Conservation (phyloP, 2,888 invertebrate genomes). For the Herminia tarsipennalis region DNA sequence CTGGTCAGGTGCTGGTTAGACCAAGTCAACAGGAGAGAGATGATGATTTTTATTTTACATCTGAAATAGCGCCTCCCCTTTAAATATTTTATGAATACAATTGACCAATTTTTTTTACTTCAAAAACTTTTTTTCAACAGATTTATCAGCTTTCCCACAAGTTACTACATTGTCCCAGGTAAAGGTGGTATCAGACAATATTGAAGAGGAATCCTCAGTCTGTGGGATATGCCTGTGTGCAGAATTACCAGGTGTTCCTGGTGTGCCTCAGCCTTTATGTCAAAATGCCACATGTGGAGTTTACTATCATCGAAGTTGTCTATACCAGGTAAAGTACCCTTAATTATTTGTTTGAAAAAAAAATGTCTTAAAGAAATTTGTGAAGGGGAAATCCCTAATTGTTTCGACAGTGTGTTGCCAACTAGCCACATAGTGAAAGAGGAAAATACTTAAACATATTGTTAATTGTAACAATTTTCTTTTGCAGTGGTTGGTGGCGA, state of each 20-base stretch:
- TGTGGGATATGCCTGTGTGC: conserved; percentile 73
- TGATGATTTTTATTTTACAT: too few species aligned
- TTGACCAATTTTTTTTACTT: not conserved
- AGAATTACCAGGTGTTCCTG: conserved; percentile 54
- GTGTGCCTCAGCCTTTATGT: conserved; percentile 73
- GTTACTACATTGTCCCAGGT: conserved; percentile 3
- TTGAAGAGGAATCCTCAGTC: conserved; percentile 28
- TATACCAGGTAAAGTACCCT: conserved; percentile 75
- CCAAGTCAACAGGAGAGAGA: too few species aligned
- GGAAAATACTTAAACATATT: too few species aligned
- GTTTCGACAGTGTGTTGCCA: too few species aligned
- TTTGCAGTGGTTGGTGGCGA: conserved; percentile 73
- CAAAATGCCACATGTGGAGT: conserved; percentile 67
- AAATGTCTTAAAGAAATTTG: not conserved
- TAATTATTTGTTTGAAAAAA: too few species aligned
- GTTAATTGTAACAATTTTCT: not conserved
- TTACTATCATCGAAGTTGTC: conserved; percentile 69
- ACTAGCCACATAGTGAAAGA: too few species aligned
- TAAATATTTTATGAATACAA: too few species aligned
- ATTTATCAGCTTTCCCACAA: conserved; percentile 50
- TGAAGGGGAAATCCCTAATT: too few species aligned
- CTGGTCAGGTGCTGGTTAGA: too few species aligned
- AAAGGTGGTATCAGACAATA: conserved; percentile 8
- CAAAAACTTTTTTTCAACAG: conserved; percentile 44
- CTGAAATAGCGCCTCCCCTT: too few species aligned